A percentile compares a stretch with the other conserved stretches of the same genome.
Conservation (phyloP, 2,888 invertebrate genomes). For the Portevinia maculata region DNA sequence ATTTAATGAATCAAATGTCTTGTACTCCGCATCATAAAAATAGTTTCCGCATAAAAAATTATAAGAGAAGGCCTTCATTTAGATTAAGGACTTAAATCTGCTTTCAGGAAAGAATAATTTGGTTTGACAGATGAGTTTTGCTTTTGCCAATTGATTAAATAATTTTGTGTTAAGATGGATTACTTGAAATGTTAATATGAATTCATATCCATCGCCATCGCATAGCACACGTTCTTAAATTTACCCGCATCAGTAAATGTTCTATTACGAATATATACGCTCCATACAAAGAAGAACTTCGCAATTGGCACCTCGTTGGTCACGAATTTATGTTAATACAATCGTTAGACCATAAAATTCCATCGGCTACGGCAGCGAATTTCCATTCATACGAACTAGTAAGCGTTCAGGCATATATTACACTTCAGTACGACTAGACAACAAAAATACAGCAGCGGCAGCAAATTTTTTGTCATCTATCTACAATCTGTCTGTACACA, state of each 20-base stretch:
- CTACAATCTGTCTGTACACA: conserved; percentile 29
- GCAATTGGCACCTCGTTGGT: conserved; percentile 40
- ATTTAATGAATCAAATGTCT: no score
- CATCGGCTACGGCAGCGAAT: conserved; percentile 3
- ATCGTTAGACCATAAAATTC: conserved; percentile 31
- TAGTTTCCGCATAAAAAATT: no score
- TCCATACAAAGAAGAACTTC: neutral
- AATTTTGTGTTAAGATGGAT: no score
- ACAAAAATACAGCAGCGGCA: neutral
- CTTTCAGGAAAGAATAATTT: no score
- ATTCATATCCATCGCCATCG: no score
- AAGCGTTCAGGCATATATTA: conserved; percentile 46
- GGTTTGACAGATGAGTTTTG: no score
- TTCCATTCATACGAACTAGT: conserved; percentile 20
- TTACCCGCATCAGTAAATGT: neutral
- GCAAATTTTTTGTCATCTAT: conserved; percentile 34
- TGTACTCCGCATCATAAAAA: no score
- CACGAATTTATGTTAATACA: conserved; percentile 58
- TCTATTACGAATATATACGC: neutral
- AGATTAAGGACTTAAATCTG: no score
- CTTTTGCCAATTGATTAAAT: no score
- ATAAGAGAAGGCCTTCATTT: no score
- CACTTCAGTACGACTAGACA: neutral
- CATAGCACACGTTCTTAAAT: no score
- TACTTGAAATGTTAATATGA: no score